phyloP scores from a whole-genome alignment of 2,113 vertebrate genomes.

The Phasianus colchicus region DNA sequence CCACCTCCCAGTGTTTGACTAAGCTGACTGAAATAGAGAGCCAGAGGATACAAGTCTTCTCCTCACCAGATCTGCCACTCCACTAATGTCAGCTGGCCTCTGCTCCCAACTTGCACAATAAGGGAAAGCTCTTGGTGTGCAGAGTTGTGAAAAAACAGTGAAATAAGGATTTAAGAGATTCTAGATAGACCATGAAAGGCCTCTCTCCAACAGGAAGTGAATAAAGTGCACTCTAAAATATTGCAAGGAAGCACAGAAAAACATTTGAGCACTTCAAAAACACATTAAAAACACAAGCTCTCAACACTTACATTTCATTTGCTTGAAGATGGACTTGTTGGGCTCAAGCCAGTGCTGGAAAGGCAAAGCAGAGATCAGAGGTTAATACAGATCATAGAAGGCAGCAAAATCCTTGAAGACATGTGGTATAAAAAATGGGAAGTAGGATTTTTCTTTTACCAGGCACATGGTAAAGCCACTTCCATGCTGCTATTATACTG shows the following conservation, averaged over 20 bases:
- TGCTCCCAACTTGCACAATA: neutral
- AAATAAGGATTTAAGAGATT: neutral
- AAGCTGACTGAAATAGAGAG: neutral
- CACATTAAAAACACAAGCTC: neutral
- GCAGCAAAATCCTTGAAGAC: neutral
- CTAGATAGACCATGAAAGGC: neutral
- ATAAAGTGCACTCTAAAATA: neutral
- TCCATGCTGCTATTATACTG: neutral
- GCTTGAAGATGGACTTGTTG: slow-evolving; percentile 92
- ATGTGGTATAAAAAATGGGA: neutral
- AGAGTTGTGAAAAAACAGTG: neutral
- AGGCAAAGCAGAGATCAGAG: slow-evolving; percentile 64
- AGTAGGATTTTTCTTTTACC: neutral
- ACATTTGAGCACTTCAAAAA: neutral
- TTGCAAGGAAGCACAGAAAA: slow-evolving; percentile 24
- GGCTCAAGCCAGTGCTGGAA: slow-evolving; percentile 97
- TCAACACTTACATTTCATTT: slow-evolving; percentile 98
- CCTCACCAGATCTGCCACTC: neutral
- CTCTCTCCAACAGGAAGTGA: neutral
- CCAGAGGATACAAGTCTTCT: neutral
- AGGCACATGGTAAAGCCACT: neutral
- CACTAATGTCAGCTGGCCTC: neutral
- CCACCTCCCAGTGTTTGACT: neutral
- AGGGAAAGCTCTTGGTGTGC: neutral
- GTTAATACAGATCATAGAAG: slow-evolving; percentile 10